Conservation (phyloP, 2,113 vertebrate genomes). For the Centropus unirufus region DNA sequence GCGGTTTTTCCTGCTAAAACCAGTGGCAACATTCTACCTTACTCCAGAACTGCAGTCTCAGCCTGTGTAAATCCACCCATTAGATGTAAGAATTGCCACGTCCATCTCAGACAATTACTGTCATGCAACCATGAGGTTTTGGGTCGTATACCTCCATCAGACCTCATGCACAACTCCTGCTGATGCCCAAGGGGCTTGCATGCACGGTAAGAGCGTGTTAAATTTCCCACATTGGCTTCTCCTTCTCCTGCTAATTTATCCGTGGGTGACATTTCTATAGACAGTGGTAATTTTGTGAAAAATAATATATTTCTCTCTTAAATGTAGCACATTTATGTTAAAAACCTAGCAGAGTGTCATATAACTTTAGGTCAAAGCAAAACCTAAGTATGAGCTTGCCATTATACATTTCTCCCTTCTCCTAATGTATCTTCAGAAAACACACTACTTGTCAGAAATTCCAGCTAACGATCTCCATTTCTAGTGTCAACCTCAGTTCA, state of each 20-base stretch:
- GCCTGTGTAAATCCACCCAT: not conserved
- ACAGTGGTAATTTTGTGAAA: not conserved
- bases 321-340: not conserved
- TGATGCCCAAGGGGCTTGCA: not conserved
- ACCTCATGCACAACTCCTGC: not conserved
- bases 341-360: not conserved
- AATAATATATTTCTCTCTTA: not conserved
- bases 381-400: not conserved
- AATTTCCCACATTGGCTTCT: not conserved
- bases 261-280: not conserved
- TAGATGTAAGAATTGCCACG: not conserved
- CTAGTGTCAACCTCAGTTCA: not conserved
- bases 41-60: not conserved
- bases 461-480: conserved; percentile 7
- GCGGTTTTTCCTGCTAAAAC: not conserved
- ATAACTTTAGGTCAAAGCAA: not conserved
- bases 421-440: not conserved
- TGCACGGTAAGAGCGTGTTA: accelerated
- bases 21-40: not conserved
- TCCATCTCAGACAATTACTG: not conserved
- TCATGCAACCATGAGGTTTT: not conserved
- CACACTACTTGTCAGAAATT: not conserved
- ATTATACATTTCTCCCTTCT: not conserved
- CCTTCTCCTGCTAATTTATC: not conserved
- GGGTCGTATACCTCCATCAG: not conserved